These are phyloP conservation scores for Neosilurus hyrtlii DNA, from an alignment of 2,797 vertebrate species.

Conservation along the genomic window DNA sequence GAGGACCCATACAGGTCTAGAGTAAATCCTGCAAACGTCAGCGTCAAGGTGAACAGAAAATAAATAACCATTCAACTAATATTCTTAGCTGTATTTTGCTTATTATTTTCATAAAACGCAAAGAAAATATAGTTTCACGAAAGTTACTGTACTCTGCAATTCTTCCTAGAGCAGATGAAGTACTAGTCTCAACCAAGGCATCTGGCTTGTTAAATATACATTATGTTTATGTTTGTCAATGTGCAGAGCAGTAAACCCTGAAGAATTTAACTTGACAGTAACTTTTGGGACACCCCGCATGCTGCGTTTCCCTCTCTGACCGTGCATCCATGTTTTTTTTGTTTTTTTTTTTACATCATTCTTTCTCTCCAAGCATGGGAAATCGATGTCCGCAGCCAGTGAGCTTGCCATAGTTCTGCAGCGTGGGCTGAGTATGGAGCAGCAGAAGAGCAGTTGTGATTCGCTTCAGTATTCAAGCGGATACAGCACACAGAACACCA, in stretches of 20 bases:
- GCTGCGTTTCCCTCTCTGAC: not conserved
- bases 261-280: too few species aligned
- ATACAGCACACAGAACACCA: conserved; percentile 97
- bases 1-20: conserved; percentile 80
- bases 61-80: not conserved
- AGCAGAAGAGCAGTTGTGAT: conserved; percentile 97
- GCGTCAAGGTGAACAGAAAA: conserved; percentile 79
- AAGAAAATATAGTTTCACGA: too few species aligned
- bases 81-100: not conserved
- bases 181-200: too few species aligned
- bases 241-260: too few species aligned
- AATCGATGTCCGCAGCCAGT: conserved; percentile 87
- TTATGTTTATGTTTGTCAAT: too few species aligned
- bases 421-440: conserved; percentile 90
- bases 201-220: too few species aligned
- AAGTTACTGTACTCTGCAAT: too few species aligned
- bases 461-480: conserved; percentile 95
- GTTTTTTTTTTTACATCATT: conserved; percentile 39
- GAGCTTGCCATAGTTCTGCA: conserved; percentile 96
- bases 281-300: too few species aligned
- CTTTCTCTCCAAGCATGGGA: conserved; percentile 79
- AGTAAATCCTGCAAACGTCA: conserved; percentile 77
- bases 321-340: not conserved
- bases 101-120: not conserved
- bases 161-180: too few species aligned